These are phyloP conservation scores for Cantharis nigra DNA, from an alignment of 2,888 invertebrate genomes.

Conservation along the genomic window DNA sequence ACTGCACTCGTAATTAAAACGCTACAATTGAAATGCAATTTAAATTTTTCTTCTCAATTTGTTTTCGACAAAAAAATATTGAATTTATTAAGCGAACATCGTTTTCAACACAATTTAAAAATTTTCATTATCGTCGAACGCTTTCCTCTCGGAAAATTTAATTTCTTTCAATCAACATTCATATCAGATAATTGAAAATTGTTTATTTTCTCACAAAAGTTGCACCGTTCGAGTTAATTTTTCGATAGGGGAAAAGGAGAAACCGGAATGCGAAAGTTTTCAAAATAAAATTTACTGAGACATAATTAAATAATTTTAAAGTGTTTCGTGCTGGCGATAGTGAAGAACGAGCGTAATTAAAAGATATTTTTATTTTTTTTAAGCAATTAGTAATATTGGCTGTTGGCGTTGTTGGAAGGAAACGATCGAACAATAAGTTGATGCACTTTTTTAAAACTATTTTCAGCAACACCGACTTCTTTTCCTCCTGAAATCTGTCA, in stretches of 20 bases:
- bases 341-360: not conserved
- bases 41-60: not conserved
- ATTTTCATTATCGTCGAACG: not conserved
- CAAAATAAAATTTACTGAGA: not conserved
- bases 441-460: not conserved
- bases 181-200: not conserved
- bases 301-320: not conserved
- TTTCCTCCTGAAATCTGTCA: constrained; percentile 17
- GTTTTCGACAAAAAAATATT: not conserved
- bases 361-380: not conserved
- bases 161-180: not conserved
- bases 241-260: not conserved
- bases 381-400: not conserved
- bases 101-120: not conserved
- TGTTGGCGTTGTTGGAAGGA: not conserved
- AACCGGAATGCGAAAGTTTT: not conserved
- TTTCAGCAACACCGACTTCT: not conserved
- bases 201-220: not conserved
- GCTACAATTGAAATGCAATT: not conserved
- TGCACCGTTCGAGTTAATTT: not conserved
- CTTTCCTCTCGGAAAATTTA: not conserved
- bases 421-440: constrained; percentile 3
- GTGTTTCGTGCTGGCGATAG: not conserved
- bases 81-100: not conserved
- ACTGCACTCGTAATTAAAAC: not conserved